Conservation (phyloP, 2,113 vertebrate genomes). For the Oxygymnocypris stewartii region DNA sequence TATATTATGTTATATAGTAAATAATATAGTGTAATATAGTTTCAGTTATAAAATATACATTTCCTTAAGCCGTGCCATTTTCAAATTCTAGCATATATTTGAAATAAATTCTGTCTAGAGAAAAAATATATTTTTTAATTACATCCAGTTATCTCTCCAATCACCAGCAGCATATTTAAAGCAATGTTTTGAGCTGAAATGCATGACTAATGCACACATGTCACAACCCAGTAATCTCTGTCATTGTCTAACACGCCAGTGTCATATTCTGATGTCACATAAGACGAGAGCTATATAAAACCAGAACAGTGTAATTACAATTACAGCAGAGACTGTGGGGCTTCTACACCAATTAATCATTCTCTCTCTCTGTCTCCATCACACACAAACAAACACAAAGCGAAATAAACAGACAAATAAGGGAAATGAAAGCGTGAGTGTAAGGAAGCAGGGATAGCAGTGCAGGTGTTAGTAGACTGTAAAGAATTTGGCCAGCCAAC, state of each 20-base stretch:
- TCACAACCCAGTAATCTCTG: constrained; percentile 4
- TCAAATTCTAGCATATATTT: neutral
- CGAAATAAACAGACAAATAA: neutral
- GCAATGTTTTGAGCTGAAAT: neutral
- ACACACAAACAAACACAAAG: neutral
- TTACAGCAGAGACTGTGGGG: neutral
- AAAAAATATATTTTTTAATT: too few species aligned
- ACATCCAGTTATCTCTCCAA: neutral
- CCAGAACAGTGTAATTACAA: constrained; percentile 7
- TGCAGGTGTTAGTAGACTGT: neutral
- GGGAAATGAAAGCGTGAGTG: neutral
- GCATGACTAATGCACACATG: constrained; percentile 25
- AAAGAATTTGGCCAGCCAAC: neutral
- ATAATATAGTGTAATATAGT: neutral
- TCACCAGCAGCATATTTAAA: neutral
- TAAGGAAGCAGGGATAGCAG: neutral
- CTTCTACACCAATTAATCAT: neutral
- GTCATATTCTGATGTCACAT: constrained; percentile 4
- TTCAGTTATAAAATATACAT: neutral
- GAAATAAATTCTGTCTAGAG: neutral
- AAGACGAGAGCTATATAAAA: neutral
- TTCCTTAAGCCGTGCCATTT: neutral
- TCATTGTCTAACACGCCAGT: neutral
- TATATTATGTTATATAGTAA: neutral
- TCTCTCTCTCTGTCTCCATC: neutral